Base-by-base conservation (phyloP, 2,113 vertebrate species). In the Bagarius yarrelli region DNA sequence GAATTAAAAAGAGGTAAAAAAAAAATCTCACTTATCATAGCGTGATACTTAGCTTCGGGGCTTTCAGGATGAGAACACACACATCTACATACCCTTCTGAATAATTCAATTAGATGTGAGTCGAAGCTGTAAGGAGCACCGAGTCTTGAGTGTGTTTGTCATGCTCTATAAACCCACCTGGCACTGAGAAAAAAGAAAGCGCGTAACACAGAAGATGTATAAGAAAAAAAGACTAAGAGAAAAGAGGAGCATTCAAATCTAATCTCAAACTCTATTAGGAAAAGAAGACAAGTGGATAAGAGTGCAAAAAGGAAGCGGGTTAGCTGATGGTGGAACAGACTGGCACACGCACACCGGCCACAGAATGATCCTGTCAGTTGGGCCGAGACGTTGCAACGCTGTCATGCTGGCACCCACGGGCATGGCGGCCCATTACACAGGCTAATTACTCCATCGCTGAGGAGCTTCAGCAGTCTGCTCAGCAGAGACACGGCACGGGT, bases 51-150 rank as follows among this genome's bases (percentile, higher is more conserved):
- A 67, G 85, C 78, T 82, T 21, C 21, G 78, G 84, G 81, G 80
- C 79, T 76, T 81, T 80, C 81, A 67, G 78, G 83, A 82, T 78
- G 78, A 85, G 61, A 83, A 81, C 80, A 80, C 85, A 78, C 64
- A 76, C 64, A 59, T 16, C 23, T 76, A 81, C 34, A 67, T 15
- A 63, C 61, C 66, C 78, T 67, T 34, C 64, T 79, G 72, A 86
- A 80, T 87, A 88, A 89, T 89, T 86, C 53, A 83, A 89, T 89
- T 87, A 88, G 83, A 87, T 82, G 83, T 82, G 78, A 85, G 84
- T 71, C 76, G 63, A 81, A 83, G 84, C 86, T 83, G 79, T 85
- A 85, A 88, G 87, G 64, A 86, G 83, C 86, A 79, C 74, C 59
- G 73, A 82, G 80, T 87, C 81, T 84, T 88, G 87, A 86, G 76